Evolutionary conservation across 2,797 vertebrate genomes (phyloP), one percentile per base, ranked within the genome.

Genomic region (Lophius americanus): DNA sequence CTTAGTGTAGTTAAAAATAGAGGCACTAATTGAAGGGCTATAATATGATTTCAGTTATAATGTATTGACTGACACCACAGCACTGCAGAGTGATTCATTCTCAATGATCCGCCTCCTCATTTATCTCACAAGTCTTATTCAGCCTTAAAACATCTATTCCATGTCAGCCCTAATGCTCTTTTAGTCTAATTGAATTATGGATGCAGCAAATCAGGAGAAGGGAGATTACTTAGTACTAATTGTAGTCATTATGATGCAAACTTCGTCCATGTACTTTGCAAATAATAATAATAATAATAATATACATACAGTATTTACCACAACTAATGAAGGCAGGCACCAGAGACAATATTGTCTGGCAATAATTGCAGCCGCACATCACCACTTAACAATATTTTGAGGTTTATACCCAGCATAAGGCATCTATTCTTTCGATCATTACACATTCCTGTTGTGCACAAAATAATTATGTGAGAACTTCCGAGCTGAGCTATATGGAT

Each of bases 141-240:
- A 32, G 52, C 38, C 53, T 38, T 57, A 39, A 11, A 23, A 8
- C 64, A 35, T 44, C 54, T 54, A 51, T 54, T 56, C 55, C 51
- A 60, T 14, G 23, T 13, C 32, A 39, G 41, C 60, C 12, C 10
- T 37, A 9, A 1, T 38, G 4, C 0, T 6, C 55, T 71, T 78
- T 84, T 60, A 78, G 23, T 42, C 67, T 63, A 68, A 85, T 80
- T 83, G 68, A 71, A 85, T 71, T 77, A 70, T 59, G 11, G 33
- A 78, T 76, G 51, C 68, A 71, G 23, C 23, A 48, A 64, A 70
- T 32, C 51, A 33, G 47, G 41, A n/a, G 56, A 59, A 39, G 13
- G 39, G 47, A 57, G 53, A 44, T 58, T 51, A 36, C 14, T 67
- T 64, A 36, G 62, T 58, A 56, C 14, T 51, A 48, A 72, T 48